Evolutionary conservation across 1,140 invertebrate species (phyloP).

Genomic region (Drosophila oshimai): DNA sequence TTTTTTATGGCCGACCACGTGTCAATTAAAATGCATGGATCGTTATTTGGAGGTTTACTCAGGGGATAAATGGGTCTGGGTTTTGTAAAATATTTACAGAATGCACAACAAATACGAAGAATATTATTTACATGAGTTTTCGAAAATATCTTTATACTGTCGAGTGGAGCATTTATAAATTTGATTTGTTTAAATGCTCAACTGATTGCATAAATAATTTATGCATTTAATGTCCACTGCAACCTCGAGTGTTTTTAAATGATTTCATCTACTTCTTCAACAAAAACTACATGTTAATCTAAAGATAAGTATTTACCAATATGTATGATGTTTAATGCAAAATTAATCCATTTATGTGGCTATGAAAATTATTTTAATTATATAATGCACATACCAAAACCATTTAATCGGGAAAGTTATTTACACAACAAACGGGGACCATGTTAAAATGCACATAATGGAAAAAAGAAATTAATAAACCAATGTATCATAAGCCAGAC

Average conservation of each 20-base stretch:
- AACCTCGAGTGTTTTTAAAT: slow-evolving; percentile 5
- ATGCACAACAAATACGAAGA: slow-evolving; percentile 29
- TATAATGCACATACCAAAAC: slow-evolving; percentile 54
- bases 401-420: slow-evolving; percentile 36
- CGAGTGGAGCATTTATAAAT: slow-evolving; percentile 37
- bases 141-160: slow-evolving; percentile 9
- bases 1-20: slow-evolving; percentile 47
- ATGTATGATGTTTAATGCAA: slow-evolving; percentile 14
- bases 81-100: slow-evolving; percentile 50
- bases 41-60: slow-evolving; percentile 34
- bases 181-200: slow-evolving; percentile 1
- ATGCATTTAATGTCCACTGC: slow-evolving; percentile 10
- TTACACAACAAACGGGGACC: slow-evolving; percentile 18
- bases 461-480: slow-evolving; percentile 39
- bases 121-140: slow-evolving; percentile 27
- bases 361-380: slow-evolving; percentile 18
- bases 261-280: slow-evolving; percentile 14
- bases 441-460: slow-evolving; percentile 32
- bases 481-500: slow-evolving; percentile 40
- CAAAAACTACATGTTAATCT: slow-evolving; percentile 39
- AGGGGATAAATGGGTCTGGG: neutral
- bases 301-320: slow-evolving; percentile 22
- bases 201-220: neutral
- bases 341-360: slow-evolving; percentile 44
- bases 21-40: slow-evolving; percentile 33